Percentiles rank a stretch among this genome's conserved stretches.
Conservation (phyloP, 2,888 invertebrate genomes). For the Cantharis rustica region DNA sequence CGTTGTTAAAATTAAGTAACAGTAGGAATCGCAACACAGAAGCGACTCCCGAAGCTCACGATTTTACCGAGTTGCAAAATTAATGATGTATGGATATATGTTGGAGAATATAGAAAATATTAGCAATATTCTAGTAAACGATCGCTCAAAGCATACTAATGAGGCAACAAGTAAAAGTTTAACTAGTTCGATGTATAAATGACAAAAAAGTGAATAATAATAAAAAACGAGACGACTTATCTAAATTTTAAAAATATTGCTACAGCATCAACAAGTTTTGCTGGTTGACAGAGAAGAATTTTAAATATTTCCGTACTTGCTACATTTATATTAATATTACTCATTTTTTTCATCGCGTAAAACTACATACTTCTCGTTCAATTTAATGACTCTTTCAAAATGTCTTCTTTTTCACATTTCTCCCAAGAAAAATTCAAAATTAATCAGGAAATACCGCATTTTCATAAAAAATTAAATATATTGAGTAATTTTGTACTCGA, state of each 20-base stretch:
- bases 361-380: neutral
- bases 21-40: constrained; percentile 18
- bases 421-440: no score
- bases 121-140: constrained; percentile 21
- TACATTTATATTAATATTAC: neutral
- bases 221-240: constrained; percentile 25
- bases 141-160: constrained; percentile 27
- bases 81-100: constrained; percentile 27
- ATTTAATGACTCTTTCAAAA: neutral
- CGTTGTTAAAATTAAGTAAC: constrained; percentile 6
- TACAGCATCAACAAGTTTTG: constrained; percentile 22
- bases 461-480: no score
- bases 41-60: constrained; percentile 14
- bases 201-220: constrained; percentile 14
- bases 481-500: no score
- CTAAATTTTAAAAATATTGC: constrained; percentile 25
- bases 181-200: constrained; percentile 16
- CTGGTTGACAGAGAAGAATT: constrained; percentile 23
- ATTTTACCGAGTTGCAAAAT: constrained; percentile 16
- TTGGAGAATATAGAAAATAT: constrained; percentile 18
- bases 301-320: constrained; percentile 25
- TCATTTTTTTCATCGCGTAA: neutral
- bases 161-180: constrained; percentile 20
- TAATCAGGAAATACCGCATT: no score
- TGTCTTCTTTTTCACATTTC: neutral